Conservation (phyloP, 2,113 vertebrate genomes). For the Glaucidium brasilianum region DNA sequence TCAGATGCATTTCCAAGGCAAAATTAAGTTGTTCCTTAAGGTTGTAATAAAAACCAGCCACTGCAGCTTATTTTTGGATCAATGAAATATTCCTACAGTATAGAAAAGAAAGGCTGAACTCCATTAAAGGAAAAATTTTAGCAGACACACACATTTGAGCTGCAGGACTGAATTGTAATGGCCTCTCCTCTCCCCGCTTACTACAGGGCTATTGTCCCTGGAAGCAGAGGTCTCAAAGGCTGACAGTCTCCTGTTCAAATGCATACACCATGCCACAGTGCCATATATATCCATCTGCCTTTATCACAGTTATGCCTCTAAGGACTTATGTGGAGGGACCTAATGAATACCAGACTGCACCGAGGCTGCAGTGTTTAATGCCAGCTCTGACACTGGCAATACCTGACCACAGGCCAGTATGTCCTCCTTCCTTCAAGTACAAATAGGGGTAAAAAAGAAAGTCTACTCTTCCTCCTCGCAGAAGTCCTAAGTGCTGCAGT, state of each 20-base stretch:
- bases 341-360: not conserved
- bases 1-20: not conserved
- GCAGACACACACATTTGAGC: not conserved
- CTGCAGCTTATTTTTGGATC: not conserved
- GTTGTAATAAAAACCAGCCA: not conserved
- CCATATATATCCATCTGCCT: accelerated
- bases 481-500: not conserved
- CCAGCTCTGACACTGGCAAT: not conserved
- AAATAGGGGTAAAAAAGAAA: not conserved
- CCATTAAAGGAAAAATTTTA: not conserved
- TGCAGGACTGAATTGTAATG: not conserved
- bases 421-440: not conserved
- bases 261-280: accelerated
- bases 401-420: no score
- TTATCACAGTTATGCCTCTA: no score
- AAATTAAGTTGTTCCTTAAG: conserved; percentile 6
- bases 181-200: not conserved
- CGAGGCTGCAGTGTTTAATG: accelerated
- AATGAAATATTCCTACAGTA: not conserved
- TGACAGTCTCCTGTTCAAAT: not conserved
- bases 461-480: not conserved
- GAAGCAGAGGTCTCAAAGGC: not conserved
- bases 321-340: accelerated
- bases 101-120: not conserved
- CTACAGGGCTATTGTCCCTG: not conserved